Evolutionary conservation across 2,113 vertebrate species (phyloP).

Genomic region (Craseonycteris thonglongyai): DNA sequence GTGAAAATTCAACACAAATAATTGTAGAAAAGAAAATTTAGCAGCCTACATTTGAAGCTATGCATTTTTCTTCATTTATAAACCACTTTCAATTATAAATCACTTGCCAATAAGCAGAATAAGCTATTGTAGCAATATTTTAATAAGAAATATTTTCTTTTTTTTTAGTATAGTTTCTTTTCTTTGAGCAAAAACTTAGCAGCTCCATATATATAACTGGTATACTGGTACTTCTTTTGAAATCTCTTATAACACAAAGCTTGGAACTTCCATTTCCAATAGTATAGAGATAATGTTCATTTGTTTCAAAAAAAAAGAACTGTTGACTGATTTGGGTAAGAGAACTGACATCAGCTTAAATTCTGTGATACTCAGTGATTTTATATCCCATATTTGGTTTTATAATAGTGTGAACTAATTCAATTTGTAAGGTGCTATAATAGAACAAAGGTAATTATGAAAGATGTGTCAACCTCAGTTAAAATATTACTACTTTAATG

Average conservation of each 20-base stretch:
- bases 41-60: neutral
- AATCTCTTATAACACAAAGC: neutral
- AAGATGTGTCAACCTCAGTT: constrained; percentile 18
- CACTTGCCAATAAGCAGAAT: neutral
- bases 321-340: neutral
- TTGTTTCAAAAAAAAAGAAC: neutral
- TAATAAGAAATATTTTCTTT: neutral
- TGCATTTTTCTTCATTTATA: neutral
- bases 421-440: constrained; percentile 9
- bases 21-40: neutral
- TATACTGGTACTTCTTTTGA: neutral
- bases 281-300: neutral
- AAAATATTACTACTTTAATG: constrained; percentile 49
- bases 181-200: neutral
- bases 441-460: constrained; percentile 54
- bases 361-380: neutral
- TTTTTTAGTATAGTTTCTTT: neutral
- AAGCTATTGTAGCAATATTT: neutral
- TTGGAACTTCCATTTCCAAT: neutral
- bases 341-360: neutral
- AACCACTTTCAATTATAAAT: neutral
- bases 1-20: neutral
- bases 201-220: neutral
- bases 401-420: constrained; percentile 40
- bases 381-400: constrained; percentile 28